Conservation (phyloP, 35 echinoderm and acorn worm species). For the Anneissia japonica region DNA sequence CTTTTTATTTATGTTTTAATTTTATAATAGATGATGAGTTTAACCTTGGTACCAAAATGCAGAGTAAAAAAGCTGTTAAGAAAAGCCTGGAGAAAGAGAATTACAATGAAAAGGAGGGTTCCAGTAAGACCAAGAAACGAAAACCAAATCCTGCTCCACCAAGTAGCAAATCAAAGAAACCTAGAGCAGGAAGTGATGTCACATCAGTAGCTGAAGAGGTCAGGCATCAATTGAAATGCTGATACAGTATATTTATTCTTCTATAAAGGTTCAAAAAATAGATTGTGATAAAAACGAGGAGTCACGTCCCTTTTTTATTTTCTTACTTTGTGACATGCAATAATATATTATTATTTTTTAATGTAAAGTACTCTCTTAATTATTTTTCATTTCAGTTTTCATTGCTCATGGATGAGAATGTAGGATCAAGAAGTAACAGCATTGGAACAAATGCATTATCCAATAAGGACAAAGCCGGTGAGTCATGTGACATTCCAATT, state of each 20-base stretch:
- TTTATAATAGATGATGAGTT: neutral
- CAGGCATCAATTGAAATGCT: too few relatives aligned
- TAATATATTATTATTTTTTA: too few relatives aligned
- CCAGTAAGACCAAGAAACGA: neutral
- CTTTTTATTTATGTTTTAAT: too few relatives aligned
- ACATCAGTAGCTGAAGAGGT: neutral
- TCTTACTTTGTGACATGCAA: too few relatives aligned
- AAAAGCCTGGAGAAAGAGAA: neutral
- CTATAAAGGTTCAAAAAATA: too few relatives aligned
- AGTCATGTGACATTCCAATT: too few relatives aligned
- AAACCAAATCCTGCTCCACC: neutral
- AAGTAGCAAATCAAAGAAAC: neutral
- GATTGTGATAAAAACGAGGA: too few relatives aligned
- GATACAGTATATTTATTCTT: too few relatives aligned
- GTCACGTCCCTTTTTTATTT: too few relatives aligned
- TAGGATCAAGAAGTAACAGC: conserved; percentile 79
- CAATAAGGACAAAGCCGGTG: conserved; percentile 93
- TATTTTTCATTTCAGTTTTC: conserved; percentile 58
- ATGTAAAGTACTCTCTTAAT: neutral
- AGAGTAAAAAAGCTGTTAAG: neutral
- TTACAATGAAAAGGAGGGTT: neutral
- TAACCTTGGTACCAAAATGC: neutral
- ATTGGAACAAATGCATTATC: conserved; percentile 74
- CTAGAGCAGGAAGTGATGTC: neutral
- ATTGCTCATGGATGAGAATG: conserved; percentile 90